phyloP scores from a whole-genome alignment of 2,888 invertebrate species.

The Ormyrus pomaceus region DNA sequence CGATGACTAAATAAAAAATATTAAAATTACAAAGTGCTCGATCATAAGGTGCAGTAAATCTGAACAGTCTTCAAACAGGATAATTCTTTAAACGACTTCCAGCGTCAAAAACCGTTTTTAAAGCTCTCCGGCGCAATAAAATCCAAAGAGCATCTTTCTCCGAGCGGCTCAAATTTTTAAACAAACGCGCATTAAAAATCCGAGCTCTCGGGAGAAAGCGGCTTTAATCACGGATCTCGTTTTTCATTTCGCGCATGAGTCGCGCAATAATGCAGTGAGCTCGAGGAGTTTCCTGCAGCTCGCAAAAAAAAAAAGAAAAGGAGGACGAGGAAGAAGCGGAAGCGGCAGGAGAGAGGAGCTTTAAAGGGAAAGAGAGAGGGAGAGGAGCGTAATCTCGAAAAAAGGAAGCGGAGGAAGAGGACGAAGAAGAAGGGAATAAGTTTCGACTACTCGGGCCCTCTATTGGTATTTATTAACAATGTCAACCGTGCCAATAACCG shows the following conservation, averaged over 20 bases:
- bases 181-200: no score
- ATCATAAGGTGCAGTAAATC: no score
- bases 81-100: no score
- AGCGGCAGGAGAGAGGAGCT: neutral
- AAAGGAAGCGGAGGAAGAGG: constrained; percentile 1
- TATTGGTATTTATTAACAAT: constrained; percentile 60
- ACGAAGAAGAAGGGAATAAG: constrained; percentile 7
- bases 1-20: no score
- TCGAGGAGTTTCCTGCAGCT: neutral
- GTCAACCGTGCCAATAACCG: constrained; percentile 57
- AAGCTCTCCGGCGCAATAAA: no score
- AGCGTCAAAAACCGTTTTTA: no score
- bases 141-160: no score
- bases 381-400: constrained; percentile 16
- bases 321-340: neutral
- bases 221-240: constrained; percentile 15
- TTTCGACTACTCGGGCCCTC: constrained; percentile 10
- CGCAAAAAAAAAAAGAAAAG: neutral
- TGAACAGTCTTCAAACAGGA: no score
- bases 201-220: neutral
- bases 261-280: constrained; percentile 1
- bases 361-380: neutral
- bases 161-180: no score
- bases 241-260: constrained; percentile 30
- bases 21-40: no score